phyloP scores from a whole-genome alignment of 2,113 vertebrate species.

The Tetrax tetrax region DNA sequence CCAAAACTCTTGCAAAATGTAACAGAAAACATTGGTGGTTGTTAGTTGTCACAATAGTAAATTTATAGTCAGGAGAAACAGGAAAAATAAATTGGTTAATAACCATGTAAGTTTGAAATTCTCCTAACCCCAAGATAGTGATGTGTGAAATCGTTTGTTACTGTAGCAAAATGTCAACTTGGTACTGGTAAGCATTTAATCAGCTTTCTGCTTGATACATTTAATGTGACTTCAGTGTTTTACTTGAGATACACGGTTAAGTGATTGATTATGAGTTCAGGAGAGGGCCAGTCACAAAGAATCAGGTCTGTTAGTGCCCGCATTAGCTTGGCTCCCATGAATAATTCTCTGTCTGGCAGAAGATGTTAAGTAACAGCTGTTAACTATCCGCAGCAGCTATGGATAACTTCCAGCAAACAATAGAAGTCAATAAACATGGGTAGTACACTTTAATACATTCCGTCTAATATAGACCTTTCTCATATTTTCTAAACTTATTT shows the following conservation, averaged over 20 bases:
- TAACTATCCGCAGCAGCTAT: neutral
- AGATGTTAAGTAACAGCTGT: neutral
- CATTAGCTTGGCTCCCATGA: neutral
- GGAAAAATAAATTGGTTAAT: neutral
- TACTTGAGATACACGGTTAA: neutral
- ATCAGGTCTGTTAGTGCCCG: neutral
- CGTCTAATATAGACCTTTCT: neutral
- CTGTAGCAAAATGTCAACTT: slow-evolving; percentile 19
- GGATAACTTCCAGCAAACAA: neutral
- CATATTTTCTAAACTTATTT: neutral
- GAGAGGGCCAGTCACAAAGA: slow-evolving; percentile 1
- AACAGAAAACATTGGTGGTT: neutral
- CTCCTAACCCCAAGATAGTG: neutral
- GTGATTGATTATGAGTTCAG: neutral
- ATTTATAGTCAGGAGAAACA: neutral
- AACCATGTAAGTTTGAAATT: neutral
- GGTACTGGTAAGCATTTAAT: slow-evolving; percentile 20
- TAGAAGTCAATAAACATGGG: neutral
- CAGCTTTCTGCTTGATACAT: slow-evolving; percentile 1
- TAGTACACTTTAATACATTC: neutral
- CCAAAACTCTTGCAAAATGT: neutral
- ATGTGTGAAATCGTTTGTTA: slow-evolving; percentile 1
- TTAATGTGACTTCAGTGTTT: slow-evolving; percentile 3
- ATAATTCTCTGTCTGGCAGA: neutral
- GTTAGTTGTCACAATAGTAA: neutral